Conservation (phyloP, 2,888 invertebrate species). For the Electrophaes corylata region DNA sequence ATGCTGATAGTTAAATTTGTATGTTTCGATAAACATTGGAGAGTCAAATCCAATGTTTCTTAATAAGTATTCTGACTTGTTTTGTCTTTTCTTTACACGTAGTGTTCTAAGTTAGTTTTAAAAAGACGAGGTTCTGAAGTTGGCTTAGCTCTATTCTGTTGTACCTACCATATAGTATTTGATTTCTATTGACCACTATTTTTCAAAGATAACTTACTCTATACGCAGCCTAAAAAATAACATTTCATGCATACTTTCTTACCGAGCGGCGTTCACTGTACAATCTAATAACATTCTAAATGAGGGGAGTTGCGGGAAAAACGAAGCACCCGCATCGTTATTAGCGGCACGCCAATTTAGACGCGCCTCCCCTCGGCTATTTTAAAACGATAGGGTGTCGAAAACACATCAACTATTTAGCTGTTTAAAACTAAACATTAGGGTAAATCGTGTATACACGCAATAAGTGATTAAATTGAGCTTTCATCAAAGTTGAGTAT, state of each 20-base stretch:
- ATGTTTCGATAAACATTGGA: neutral
- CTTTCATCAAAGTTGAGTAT: slow-evolving; percentile 8
- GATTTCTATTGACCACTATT: too few species aligned
- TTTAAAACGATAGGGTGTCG: slow-evolving; percentile 71
- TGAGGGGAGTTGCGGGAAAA: slow-evolving; percentile 49
- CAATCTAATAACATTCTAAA: slow-evolving; percentile 30
- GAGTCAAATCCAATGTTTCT: too few species aligned
- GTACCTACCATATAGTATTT: too few species aligned
- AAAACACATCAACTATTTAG: slow-evolving; percentile 59
- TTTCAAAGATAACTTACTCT: too few species aligned
- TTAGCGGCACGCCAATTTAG: slow-evolving; percentile 77
- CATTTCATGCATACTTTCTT: neutral
- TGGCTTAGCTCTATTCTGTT: too few species aligned
- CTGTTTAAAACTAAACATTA: slow-evolving; percentile 38
- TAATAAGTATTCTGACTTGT: too few species aligned
- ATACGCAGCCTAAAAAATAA: neutral
- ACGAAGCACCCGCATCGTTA: slow-evolving; percentile 76
- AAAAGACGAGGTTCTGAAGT: too few species aligned
- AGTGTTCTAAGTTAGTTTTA: too few species aligned
- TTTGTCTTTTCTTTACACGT: too few species aligned
- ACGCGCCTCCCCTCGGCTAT: slow-evolving; percentile 67
- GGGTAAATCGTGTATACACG: slow-evolving; percentile 10
- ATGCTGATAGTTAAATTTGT: neutral
- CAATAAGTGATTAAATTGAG: slow-evolving; percentile 15
- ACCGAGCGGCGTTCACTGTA: slow-evolving; percentile 13